A percentile compares a stretch with the other conserved stretches of the same genome.
Evolutionary conservation across 2,888 invertebrate genomes (phyloP).

Genomic region (Tridacna crocea): DNA sequence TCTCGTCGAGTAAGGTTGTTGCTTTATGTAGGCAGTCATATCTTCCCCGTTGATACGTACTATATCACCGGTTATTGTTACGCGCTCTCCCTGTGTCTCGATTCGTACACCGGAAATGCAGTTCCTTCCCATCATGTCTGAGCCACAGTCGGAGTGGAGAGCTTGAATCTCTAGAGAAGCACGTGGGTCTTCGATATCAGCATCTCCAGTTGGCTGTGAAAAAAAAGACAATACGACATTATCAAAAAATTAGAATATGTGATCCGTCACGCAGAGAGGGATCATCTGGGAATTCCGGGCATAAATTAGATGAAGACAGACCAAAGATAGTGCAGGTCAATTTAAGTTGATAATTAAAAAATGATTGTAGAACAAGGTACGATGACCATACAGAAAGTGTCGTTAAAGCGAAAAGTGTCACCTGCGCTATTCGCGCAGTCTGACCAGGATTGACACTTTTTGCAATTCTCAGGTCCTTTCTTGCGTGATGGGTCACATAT

Average conservation of each 20-base stretch:
- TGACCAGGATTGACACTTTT: too few species aligned
- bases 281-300: too few species aligned
- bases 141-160: conserved; percentile 45
- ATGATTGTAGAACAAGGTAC: too few species aligned
- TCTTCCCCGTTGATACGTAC: conserved; percentile 55
- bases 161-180: conserved; percentile 48
- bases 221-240: not conserved
- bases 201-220: conserved; percentile 48
- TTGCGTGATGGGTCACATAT: too few species aligned
- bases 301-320: too few species aligned
- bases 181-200: conserved; percentile 49
- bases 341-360: too few species aligned
- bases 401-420: too few species aligned
- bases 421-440: too few species aligned
- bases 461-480: too few species aligned
- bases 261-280: too few species aligned
- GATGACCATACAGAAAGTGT: too few species aligned
- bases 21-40: conserved; percentile 26
- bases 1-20: conserved; percentile 30
- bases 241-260: not conserved
- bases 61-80: conserved; percentile 43
- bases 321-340: too few species aligned
- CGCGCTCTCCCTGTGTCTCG: conserved; percentile 45
- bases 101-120: conserved; percentile 54
- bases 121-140: conserved; percentile 40